Evolutionary conservation across 2,113 vertebrate genomes (phyloP).

Genomic region (Saguinus midas): DNA sequence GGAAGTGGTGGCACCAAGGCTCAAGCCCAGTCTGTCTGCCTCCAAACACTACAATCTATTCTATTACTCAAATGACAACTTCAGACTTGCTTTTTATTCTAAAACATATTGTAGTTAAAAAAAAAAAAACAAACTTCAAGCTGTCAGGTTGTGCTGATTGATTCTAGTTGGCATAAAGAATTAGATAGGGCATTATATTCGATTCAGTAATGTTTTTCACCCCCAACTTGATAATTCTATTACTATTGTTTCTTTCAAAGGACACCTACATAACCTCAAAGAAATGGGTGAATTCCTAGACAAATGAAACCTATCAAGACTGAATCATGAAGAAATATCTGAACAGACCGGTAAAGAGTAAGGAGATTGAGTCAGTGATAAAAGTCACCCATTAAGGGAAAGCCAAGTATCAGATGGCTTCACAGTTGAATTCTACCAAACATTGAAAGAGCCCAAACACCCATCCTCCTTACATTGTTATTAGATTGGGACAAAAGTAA

Average conservation of each 20-base stretch:
- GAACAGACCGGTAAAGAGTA: not conserved
- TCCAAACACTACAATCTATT: not conserved
- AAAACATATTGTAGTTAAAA: not conserved
- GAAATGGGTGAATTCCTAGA: not conserved
- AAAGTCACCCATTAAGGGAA: not conserved
- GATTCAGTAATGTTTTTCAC: not conserved
- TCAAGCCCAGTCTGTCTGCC: not conserved
- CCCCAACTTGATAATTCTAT: not conserved
- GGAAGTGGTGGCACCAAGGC: not conserved
- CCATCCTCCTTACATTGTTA: not conserved
- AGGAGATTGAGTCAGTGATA: not conserved
- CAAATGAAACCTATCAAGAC: not conserved
- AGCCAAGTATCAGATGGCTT: not conserved
- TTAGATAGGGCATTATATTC: conserved; percentile 2
- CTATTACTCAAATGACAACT: not conserved
- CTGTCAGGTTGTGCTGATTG: not conserved
- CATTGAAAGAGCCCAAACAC: not conserved
- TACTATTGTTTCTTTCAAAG: not conserved
- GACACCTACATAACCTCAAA: not conserved
- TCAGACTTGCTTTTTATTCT: not conserved
- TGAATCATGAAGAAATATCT: not conserved
- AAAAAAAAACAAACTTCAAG: not conserved
- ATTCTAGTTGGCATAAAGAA: not conserved
- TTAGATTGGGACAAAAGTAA: no score
- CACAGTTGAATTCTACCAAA: not conserved